These are phyloP conservation scores for Oedothorax gibbosus DNA, from an alignment of 1,140 invertebrate species.

Conservation along the genomic window DNA sequence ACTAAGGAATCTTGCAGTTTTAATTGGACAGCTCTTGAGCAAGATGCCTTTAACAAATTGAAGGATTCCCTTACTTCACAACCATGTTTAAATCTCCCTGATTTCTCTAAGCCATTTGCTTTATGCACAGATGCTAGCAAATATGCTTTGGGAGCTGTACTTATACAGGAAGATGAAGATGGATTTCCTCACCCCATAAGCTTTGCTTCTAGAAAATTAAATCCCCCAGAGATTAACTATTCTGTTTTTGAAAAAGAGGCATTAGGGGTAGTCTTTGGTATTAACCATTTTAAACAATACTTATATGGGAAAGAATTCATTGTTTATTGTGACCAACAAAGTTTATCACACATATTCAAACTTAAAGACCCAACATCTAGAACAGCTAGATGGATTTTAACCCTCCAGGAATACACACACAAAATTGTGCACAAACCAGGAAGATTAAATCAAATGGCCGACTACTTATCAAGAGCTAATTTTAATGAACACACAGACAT, in stretches of 20 bases:
- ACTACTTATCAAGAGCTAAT: not conserved
- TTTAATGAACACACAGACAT: no score
- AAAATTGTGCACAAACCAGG: not conserved
- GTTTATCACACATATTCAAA: not conserved
- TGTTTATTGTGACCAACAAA: slow-evolving; percentile 4
- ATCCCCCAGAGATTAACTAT: not conserved
- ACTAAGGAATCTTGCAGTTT: slow-evolving; percentile 56
- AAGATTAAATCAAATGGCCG: not conserved
- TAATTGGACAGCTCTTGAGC: not conserved
- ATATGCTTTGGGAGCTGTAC: slow-evolving; percentile 1
- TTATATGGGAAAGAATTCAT: not conserved
- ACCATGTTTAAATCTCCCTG: not conserved
- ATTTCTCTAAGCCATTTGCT: not conserved
- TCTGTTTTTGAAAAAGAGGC: not conserved
- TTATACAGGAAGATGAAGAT: not conserved
- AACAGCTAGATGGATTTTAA: not conserved
- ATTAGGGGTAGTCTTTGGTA: not conserved
- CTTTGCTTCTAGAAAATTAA: not conserved
- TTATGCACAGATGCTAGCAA: not conserved
- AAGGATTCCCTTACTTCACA: not conserved
- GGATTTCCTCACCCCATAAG: not conserved
- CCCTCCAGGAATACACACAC: not conserved
- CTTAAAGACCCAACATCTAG: not conserved
- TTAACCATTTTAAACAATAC: not conserved
- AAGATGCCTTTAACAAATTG: not conserved